phyloP scores from a whole-genome alignment of 2,797 vertebrate species.

The Chiloscyllium punctatum region DNA sequence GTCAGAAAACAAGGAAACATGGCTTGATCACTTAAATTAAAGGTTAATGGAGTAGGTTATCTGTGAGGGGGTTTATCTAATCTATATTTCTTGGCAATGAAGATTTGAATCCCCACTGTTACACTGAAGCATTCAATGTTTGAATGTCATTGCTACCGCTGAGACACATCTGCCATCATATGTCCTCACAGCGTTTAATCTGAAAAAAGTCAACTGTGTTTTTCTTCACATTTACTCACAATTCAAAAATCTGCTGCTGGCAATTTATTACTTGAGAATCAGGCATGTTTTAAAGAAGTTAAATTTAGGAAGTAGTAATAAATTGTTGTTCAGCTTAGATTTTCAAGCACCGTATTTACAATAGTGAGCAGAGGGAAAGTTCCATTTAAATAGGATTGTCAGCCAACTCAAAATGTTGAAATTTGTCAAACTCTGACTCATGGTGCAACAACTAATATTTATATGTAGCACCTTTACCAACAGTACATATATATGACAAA shows the following conservation, averaged over 20 bases:
- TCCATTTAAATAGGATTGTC: not conserved
- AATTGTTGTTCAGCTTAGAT: not conserved
- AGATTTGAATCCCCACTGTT: not conserved
- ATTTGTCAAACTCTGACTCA: not conserved
- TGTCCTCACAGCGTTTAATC: not conserved
- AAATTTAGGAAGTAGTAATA: not conserved
- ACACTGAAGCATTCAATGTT: not conserved
- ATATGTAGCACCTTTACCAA: not conserved
- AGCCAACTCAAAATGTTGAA: not conserved
- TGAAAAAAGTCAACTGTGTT: not conserved
- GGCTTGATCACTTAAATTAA: not conserved
- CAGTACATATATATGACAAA: too few species aligned
- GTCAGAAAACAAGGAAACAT: not conserved
- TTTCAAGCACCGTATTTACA: not conserved
- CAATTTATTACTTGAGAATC: not conserved
- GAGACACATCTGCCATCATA: not conserved
- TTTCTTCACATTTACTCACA: not conserved
- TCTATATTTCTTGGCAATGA: not conserved
- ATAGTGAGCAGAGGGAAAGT: not conserved
- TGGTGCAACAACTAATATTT: not conserved
- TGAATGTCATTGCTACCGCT: not conserved
- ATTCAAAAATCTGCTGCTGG: not conserved
- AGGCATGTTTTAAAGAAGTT: not conserved
- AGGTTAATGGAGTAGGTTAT: conserved; percentile 17
- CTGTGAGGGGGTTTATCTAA: not conserved